Evolutionary conservation across 1,140 invertebrate species (phyloP), one percentile per base, ranked within the genome.

Genomic region (Drosophila orosa): DNA sequence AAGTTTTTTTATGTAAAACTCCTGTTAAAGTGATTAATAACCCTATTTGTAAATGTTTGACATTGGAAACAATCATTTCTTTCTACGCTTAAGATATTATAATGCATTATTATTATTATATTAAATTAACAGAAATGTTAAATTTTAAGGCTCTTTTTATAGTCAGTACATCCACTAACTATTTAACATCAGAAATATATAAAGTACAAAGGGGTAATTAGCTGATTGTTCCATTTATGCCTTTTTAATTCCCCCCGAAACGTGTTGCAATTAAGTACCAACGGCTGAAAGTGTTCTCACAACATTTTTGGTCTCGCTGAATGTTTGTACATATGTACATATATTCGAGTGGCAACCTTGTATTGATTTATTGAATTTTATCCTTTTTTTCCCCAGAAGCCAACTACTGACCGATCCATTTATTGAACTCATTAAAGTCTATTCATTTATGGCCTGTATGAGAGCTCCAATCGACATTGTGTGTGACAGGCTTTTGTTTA

Each of bases 281-380:
- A 24, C 67, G 67, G 67, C 25, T 69, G 67, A 39, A 48, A 24
- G 33, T 47, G n/a, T 71, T 71, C 68, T 40, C 66, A 72, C 52
- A 48, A 40, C 27, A 56, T 31, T 56, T 63, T 56, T 19, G 29
- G 17, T 12, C 33, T 29, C 12, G 17, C 22, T 10, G 27, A 40
- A 62, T 52, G 35, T n/a, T 19, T 25, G 12, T n/a, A 17, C 17
- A 48, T 25, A 44, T 19, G 3, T 17, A 42, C 3, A 31, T 52
- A 44, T 27, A 56, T 56, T 19, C 12, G 12, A 33, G 15, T 33
- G 29, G 9, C 29, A 17, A 48, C 45, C 3, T 48, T 71, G 40
- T 69, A 72, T 72, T 58, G 68, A 72, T 72, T 72, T 72, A 71
- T 58, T 58, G 52, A 48, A 58, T 33, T 48, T 48, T 33, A 24